phyloP scores from a whole-genome alignment of 2,113 vertebrate species.

The Onychostruthus taczanowskii region DNA sequence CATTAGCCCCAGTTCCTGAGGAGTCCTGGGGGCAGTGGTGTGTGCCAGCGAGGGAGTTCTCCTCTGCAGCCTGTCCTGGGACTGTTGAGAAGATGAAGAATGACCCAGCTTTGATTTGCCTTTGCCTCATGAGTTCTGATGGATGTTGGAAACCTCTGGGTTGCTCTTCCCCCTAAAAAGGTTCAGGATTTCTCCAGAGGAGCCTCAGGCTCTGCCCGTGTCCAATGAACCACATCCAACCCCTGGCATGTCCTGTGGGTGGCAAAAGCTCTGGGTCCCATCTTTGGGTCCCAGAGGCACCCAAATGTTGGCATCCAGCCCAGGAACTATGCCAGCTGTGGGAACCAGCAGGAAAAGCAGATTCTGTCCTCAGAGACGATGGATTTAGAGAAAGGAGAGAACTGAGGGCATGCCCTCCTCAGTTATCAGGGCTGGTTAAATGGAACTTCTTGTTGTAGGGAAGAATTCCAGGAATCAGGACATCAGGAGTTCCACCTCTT shows the following conservation, averaged over 20 bases:
- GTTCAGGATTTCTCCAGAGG: neutral
- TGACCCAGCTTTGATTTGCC: neutral
- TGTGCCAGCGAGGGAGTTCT: neutral
- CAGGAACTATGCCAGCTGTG: neutral
- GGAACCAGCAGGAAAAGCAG: neutral
- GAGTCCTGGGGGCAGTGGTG: fast-evolving
- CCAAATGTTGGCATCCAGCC: neutral
- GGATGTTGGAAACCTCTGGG: neutral
- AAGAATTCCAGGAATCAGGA: neutral
- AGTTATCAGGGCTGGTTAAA: neutral
- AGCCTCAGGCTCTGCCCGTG: neutral
- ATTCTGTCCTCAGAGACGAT: neutral
- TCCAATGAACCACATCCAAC: neutral
- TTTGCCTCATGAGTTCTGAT: neutral
- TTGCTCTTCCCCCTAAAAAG: neutral
- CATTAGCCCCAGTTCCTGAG: neutral
- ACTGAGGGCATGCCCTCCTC: neutral
- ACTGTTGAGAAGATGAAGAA: neutral
- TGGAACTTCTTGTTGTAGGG: neutral
- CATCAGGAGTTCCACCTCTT: neutral
- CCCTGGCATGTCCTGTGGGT: fast-evolving
- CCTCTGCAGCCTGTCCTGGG: neutral
- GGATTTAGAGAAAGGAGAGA: neutral
- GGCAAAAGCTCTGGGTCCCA: neutral
- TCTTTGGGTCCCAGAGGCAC: neutral